phyloP scores from a whole-genome alignment of 2,113 vertebrate species.

The Forbesichthys papilliferus region DNA sequence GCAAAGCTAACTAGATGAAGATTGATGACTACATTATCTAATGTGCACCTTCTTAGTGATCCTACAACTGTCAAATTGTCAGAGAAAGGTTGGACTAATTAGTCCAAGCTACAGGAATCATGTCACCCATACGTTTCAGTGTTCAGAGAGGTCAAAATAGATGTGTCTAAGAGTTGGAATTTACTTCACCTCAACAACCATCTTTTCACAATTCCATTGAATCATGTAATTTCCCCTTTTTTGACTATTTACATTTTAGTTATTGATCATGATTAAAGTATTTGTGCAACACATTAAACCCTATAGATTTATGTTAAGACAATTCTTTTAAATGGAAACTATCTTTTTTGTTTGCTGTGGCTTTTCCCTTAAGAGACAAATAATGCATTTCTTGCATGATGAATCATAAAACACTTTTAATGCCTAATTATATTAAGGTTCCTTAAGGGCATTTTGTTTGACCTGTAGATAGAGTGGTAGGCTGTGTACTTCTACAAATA shows the following conservation, averaged over 20 bases:
- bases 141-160: background rate
- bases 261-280: background rate
- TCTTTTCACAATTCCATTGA: too few species aligned
- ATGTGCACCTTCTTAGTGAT: conserved; percentile 9
- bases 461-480: too few species aligned
- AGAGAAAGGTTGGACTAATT: conserved; percentile 35
- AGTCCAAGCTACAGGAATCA: conserved; percentile 16
- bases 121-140: background rate
- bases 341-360: too few species aligned
- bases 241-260: too few species aligned
- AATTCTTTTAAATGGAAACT: too few species aligned
- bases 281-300: background rate
- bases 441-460: too few species aligned
- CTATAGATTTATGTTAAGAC: background rate
- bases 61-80: conserved; percentile 18
- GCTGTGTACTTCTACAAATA: too few species aligned
- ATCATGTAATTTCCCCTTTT: too few species aligned
- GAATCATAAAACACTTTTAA: conserved; percentile 31
- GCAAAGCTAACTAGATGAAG: conserved; percentile 21
- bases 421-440: conserved; percentile 8
- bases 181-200: background rate
- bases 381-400: background rate
- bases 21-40: conserved; percentile 26
- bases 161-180: background rate
- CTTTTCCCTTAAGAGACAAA: background rate